Percentiles rank a stretch among this genome's conserved stretches.
phyloP scores from a whole-genome alignment of 2,113 vertebrate species.

The Sphaerodactylus townsendi region DNA sequence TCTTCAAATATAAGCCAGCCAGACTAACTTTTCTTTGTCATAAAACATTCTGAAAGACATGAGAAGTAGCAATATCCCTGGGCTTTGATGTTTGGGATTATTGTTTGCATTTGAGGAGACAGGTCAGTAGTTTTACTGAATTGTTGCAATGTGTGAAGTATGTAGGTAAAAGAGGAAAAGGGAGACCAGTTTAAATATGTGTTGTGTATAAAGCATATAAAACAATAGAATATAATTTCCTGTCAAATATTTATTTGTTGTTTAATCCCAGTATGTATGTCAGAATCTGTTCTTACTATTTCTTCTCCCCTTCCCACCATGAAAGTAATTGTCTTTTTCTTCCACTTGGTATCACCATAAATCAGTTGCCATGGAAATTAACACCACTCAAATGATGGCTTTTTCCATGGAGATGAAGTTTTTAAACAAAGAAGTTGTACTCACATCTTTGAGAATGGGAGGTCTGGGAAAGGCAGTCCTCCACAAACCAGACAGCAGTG shows the following conservation, averaged over 20 bases:
- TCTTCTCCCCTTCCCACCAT: not conserved
- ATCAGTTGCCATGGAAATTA: conserved; percentile 30
- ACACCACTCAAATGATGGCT: conserved; percentile 2
- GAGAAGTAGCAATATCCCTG: not conserved
- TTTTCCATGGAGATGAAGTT: not conserved
- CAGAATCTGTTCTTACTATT: not conserved
- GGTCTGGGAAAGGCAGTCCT: not conserved
- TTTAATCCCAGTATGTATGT: conserved; percentile 1
- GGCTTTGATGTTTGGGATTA: not conserved
- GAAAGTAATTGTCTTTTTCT: not conserved
- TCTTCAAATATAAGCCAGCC: not conserved
- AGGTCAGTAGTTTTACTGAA: not conserved
- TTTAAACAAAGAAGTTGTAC: conserved; percentile 16
- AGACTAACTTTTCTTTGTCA: not conserved
- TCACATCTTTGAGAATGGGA: not conserved
- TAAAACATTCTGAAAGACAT: not conserved
- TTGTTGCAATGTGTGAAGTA: not conserved
- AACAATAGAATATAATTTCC: not conserved
- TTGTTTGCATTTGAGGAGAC: conserved; percentile 1
- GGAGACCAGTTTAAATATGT: not conserved
- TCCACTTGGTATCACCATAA: not conserved
- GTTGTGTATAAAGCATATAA: not conserved
- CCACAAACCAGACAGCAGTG: not conserved
- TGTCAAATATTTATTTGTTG: not conserved
- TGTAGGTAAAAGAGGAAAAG: not conserved